phyloP scores from a whole-genome alignment of 2,113 vertebrate species.

The Phalacrocorax aristotelis region DNA sequence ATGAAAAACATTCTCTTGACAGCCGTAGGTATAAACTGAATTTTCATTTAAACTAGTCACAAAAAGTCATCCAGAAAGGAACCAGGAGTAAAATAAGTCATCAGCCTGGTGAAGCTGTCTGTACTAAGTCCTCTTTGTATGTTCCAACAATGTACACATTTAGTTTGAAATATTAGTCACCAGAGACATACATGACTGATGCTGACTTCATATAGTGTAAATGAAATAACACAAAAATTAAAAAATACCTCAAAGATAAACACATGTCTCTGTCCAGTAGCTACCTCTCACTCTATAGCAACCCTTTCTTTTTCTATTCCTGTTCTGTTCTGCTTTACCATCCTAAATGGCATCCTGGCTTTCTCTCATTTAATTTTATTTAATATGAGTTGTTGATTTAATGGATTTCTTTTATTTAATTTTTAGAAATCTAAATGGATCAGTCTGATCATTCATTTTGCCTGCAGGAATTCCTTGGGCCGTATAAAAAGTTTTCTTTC shows the following conservation, averaged over 20 bases:
- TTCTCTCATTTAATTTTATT: background rate
- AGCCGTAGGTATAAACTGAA: background rate
- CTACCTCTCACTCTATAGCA: background rate
- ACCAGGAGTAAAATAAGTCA: constrained; percentile 43
- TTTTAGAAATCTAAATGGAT: constrained; percentile 13
- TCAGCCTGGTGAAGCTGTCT: background rate
- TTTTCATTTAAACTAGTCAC: background rate
- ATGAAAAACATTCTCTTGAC: background rate
- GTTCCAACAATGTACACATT: background rate
- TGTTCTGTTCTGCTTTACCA: background rate
- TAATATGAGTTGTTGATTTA: background rate
- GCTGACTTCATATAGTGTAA: background rate
- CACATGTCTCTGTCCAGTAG: constrained; percentile 26
- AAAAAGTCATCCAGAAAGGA: background rate
- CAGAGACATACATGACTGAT: background rate
- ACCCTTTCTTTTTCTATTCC: background rate
- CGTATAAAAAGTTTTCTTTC: background rate
- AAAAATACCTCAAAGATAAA: constrained; percentile 11
- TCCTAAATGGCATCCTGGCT: background rate
- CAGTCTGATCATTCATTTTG: background rate
- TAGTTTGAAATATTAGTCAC: background rate
- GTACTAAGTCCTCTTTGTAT: background rate
- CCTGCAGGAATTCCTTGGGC: background rate
- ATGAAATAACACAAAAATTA: background rate
- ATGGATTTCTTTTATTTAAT: background rate